Evolutionary conservation across 1,140 invertebrate genomes (phyloP), one percentile per base, ranked within the genome.

Genomic region (Drosophila lacertosa): DNA sequence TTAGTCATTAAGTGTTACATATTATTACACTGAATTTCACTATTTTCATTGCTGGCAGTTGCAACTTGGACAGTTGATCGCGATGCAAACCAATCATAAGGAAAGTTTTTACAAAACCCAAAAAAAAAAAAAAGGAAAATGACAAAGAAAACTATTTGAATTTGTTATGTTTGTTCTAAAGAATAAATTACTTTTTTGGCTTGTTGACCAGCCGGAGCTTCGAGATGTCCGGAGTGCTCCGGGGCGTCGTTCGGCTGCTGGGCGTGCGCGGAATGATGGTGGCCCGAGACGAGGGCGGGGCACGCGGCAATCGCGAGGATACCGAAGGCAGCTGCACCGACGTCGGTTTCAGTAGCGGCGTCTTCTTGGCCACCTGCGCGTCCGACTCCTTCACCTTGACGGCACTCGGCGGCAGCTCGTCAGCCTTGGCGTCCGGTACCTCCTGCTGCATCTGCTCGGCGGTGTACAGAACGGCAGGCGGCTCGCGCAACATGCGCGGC

Each of bases 131-230:
- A 9, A 0, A 7, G 9, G 7, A 26, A 26, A 5, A 7, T 7
- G 7, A 26, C 5, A 5, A 4, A 26, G 5, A 26, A 26, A 26
- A 4, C 5, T 4, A 11, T 2, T 11, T 42, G 40, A n/a, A 9
- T 7, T 7, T 11, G 6, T 5, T 4, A 13, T 4, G 20, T 16
- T 20, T 3, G n/a, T n/a, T n/a, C n/a, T n/a, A n/a, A n/a, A n/a
- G n/a, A n/a, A n/a, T 37, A 5, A 13, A n/a, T 13, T 9, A 78
- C 6, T 72, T 79, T 3, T 39, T 71, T 5, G 62, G 51, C 18
- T 68, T 79, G 1, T 50, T 51, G 11, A 39, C 15, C 18, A 72
- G 42, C 9, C 42, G 50, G 7, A 59, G n/a, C 5, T 73, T 84
- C 0, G 80, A 75, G 13, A 47, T 37, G 5, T 18, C 16, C 2